Evolutionary conservation across 2,113 vertebrate genomes (phyloP).

Genomic region (Calidris pygmaea): DNA sequence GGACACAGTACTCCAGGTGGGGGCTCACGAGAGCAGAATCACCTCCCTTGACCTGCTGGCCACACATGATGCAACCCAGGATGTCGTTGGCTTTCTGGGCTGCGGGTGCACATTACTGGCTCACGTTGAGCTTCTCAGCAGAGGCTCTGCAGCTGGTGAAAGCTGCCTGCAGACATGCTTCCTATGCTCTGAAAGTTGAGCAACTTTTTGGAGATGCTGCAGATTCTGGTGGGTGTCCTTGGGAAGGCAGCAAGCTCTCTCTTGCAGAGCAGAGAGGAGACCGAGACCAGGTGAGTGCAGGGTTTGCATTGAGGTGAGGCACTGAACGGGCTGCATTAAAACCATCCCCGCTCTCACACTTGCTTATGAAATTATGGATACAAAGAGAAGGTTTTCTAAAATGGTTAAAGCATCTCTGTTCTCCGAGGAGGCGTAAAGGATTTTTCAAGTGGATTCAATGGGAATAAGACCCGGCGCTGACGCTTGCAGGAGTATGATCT

Average conservation of each 20-base stretch:
- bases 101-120: background rate
- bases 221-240: background rate
- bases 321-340: background rate
- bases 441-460: background rate
- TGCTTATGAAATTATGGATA: background rate
- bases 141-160: background rate
- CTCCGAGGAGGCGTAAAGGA: accelerated
- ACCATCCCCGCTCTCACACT: too few species aligned
- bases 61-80: background rate
- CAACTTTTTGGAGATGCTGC: accelerated
- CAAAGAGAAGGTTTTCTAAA: background rate
- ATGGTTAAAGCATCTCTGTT: background rate
- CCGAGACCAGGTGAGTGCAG: accelerated
- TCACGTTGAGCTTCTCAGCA: background rate
- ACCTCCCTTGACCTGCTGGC: background rate
- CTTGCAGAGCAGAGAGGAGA: background rate
- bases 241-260: background rate
- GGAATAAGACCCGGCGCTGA: background rate
- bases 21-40: background rate
- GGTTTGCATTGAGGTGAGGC: background rate
- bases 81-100: background rate
- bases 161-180: background rate
- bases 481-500: background rate
- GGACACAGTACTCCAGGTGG: background rate
- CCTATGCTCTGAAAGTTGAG: background rate